Evolutionary conservation across 2,113 vertebrate species (phyloP).

Genomic region (Festucalex cinctus): DNA sequence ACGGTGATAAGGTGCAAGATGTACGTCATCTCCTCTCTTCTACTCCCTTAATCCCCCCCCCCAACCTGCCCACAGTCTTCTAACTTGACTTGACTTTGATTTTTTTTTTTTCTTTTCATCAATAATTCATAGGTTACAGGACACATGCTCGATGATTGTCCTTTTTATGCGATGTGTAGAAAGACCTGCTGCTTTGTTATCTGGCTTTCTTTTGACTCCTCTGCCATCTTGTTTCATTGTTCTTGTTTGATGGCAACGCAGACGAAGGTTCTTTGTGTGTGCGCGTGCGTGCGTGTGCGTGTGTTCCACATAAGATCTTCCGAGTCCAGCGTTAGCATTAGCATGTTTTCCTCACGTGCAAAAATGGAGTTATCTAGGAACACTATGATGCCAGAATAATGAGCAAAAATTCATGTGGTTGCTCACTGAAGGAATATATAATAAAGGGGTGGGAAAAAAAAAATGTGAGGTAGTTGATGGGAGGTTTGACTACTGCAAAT

Average conservation of each 20-base stretch:
- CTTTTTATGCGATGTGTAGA: slow-evolving; percentile 28
- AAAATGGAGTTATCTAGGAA: slow-evolving; percentile 25
- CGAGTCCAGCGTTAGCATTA: slow-evolving; percentile 25
- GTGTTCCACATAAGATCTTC: slow-evolving; percentile 14
- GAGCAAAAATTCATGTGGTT: slow-evolving; percentile 2
- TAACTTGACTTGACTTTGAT: background rate
- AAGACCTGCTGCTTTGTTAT: slow-evolving; percentile 57
- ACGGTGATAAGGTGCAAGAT: slow-evolving; percentile 81
- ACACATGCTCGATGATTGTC: slow-evolving; percentile 15
- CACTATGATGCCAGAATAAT: slow-evolving; percentile 24
- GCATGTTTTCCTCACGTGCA: slow-evolving; percentile 16
- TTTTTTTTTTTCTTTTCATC: slow-evolving; percentile 21
- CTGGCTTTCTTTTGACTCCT: slow-evolving; percentile 52
- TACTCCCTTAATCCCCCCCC: slow-evolving; percentile 32
- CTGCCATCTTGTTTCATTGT: slow-evolving; percentile 41
- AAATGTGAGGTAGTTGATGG: background rate
- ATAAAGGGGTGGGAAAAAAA: background rate
- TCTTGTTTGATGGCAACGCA: slow-evolving; percentile 38
- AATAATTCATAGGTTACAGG: slow-evolving; percentile 26
- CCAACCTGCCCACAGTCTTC: slow-evolving; percentile 14
- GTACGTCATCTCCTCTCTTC: slow-evolving; percentile 86
- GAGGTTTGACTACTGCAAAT: slow-evolving; percentile 12
- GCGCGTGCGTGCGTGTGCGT: background rate
- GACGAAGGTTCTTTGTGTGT: slow-evolving; percentile 9
- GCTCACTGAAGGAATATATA: background rate